phyloP scores from a whole-genome alignment of 2,888 invertebrate genomes.

The Belgica antarctica region DNA sequence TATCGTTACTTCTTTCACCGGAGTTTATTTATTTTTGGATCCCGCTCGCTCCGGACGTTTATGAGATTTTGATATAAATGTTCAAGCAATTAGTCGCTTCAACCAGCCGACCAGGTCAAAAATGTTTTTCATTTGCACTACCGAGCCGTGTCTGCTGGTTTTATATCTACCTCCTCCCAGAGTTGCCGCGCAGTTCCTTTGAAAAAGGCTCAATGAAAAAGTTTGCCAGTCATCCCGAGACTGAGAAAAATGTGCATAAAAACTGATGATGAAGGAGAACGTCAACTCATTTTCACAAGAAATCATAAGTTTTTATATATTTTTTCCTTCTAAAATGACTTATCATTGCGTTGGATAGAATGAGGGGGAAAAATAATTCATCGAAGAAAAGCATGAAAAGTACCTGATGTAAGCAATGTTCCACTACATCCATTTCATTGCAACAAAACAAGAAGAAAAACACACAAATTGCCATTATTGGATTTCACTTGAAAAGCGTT shows the following conservation, averaged over 20 bases:
- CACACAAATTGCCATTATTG: constrained; percentile 18
- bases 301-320: constrained; percentile 3
- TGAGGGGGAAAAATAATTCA: neutral
- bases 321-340: no score
- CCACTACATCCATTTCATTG: neutral
- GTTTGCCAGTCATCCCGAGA: constrained; percentile 34
- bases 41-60: constrained; percentile 12
- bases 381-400: constrained; percentile 6
- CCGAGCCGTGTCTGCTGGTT: no score
- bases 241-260: constrained; percentile 42
- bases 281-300: constrained; percentile 40
- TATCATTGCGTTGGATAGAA: neutral
- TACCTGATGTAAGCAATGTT: constrained; percentile 12
- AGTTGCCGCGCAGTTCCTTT: neutral
- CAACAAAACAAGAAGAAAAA: constrained; percentile 12
- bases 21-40: neutral
- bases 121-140: neutral
- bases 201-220: constrained; percentile 6
- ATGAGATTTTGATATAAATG: constrained; percentile 25
- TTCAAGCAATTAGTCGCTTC: constrained; percentile 32
- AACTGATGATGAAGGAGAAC: constrained; percentile 28
- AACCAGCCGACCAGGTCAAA: neutral
- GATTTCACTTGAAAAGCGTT: constrained; percentile 2
- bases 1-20: constrained; percentile 22
- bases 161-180: no score